phyloP scores from a whole-genome alignment of 2,797 vertebrate species.

The Sebastes matsubarae region DNA sequence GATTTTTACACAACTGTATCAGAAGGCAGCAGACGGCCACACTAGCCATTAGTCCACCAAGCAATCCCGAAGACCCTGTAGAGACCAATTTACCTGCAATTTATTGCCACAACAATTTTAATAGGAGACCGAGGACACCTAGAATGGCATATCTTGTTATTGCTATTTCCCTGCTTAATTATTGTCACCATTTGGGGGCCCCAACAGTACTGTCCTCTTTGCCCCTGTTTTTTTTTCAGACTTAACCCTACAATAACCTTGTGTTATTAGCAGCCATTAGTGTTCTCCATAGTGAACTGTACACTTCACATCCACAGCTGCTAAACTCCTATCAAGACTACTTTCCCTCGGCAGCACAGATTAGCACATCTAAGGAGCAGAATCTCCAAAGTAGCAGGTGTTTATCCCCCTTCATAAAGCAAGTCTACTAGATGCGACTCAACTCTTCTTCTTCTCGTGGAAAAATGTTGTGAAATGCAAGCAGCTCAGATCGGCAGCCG shows the following conservation, averaged over 20 bases:
- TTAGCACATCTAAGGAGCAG: constrained; percentile 40
- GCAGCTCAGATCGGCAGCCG: neutral
- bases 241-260: constrained; percentile 13
- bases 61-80: constrained; percentile 32
- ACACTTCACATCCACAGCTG: constrained; percentile 17
- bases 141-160: constrained; percentile 22
- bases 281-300: constrained; percentile 8
- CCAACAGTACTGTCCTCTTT: neutral
- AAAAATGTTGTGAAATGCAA: constrained; percentile 3
- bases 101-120: constrained; percentile 47
- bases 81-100: constrained; percentile 50
- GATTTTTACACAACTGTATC: constrained; percentile 1
- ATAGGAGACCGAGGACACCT: constrained; percentile 30
- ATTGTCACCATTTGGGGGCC: constrained; percentile 24
- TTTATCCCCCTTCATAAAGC: constrained; percentile 34
- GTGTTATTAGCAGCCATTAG: constrained; percentile 49
- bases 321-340: constrained; percentile 17
- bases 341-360: constrained; percentile 21
- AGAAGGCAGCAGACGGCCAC: constrained; percentile 26
- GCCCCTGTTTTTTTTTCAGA: neutral
- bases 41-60: constrained; percentile 33
- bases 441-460: neutral
- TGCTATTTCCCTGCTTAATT: constrained; percentile 46
- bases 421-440: constrained; percentile 14
- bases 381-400: constrained; percentile 36